These are phyloP conservation scores for Dioctria rufipes DNA, from an alignment of 2,888 invertebrate species.

Conservation along the genomic window DNA sequence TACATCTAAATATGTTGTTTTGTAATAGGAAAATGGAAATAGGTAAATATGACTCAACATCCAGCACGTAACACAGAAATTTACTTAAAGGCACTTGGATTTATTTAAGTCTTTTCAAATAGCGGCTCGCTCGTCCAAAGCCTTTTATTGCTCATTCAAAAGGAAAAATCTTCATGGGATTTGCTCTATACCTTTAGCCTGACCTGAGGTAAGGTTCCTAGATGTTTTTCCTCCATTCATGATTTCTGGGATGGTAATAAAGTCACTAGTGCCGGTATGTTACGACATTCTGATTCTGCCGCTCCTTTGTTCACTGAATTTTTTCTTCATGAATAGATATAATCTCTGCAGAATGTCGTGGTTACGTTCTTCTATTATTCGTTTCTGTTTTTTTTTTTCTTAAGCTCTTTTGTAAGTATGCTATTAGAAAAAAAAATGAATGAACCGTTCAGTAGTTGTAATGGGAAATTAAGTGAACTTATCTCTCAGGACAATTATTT, in stretches of 20 bases:
- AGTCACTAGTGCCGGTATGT: neutral
- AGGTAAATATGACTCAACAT: neutral
- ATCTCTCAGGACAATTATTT: no score
- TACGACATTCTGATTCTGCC: neutral
- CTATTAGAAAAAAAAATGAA: neutral
- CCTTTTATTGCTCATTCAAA: slow-evolving; percentile 41
- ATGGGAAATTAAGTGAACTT: neutral
- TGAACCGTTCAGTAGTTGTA: neutral
- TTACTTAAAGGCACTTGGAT: neutral
- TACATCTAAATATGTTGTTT: neutral
- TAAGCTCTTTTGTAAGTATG: neutral
- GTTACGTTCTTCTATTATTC: neutral
- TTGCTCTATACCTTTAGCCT: neutral
- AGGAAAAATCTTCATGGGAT: neutral
- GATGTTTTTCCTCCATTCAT: neutral
- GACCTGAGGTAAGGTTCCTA: neutral
- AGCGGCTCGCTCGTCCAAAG: slow-evolving; percentile 42
- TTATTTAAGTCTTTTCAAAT: slow-evolving; percentile 11
- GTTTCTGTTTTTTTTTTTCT: neutral
- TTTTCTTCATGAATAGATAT: neutral
- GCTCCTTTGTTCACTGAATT: neutral
- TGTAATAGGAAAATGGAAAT: neutral
- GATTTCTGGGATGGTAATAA: slow-evolving; percentile 7
- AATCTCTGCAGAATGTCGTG: neutral
- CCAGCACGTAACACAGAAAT: neutral